Evolutionary conservation across 2,797 vertebrate species (phyloP), one percentile per base, ranked within the genome.

Genomic region (Erethizon dorsatum): DNA sequence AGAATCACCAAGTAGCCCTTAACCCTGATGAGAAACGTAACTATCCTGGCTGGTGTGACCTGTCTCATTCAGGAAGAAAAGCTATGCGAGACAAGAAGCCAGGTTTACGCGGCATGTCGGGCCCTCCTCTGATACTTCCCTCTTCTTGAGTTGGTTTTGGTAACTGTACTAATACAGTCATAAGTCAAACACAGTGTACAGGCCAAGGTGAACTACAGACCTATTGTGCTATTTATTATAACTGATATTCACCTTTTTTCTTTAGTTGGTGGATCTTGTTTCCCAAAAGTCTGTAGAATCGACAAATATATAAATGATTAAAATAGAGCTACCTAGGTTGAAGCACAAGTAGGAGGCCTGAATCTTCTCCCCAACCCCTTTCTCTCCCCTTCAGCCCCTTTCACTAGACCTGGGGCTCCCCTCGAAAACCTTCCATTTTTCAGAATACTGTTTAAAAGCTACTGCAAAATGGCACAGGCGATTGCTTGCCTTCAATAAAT

Each of bases 41-140:
- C 18, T 54, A 63, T 24, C 33, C n/a, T 90, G 20, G 71, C 8
- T 90, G 59, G 37, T 71, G 6, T 0, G n/a, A 84, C 14, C n/a
- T 87, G 71, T 26, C n/a, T 83, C 82, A 84, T 45, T 88, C 59
- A 92, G 33, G 20, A 85, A 77, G 15, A 61, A 89, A 87, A 91
- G 45, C 63, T 83, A 88, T 26, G 47, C 54, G 86, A 75, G 50
- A 59, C 28, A 26, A 61, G 63, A 83, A 80, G 47, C 14, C 24
- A 85, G 37, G 67, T 80, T 83, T 41, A 56, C 18, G n/a, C 11
- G 75, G 82, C 52, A 59, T 54, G 37, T 22, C 77, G n/a, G 24
- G 28, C 37, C 31, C 75, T 83, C 56, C 54, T 28, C 18, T 22
- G 18, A 50, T 0, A 31, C 14, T 31, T 45, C 54, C 11, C 56